phyloP scores from a whole-genome alignment of 1,140 invertebrate genomes.

The Lethrus apterus region DNA sequence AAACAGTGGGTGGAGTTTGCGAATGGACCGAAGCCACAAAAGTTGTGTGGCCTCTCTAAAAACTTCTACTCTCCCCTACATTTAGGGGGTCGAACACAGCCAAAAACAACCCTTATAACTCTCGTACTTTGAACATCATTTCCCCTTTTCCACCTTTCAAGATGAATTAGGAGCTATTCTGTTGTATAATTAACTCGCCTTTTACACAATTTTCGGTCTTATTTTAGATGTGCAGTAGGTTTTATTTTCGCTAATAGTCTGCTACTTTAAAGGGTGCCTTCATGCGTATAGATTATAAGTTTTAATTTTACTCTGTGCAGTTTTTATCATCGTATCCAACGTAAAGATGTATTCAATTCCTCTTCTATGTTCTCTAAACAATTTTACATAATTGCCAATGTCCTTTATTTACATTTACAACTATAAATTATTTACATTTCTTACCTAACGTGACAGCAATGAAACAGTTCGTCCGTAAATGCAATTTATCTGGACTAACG shows the following conservation, averaged over 20 bases:
- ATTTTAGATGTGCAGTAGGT: constrained; percentile 32
- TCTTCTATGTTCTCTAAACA: constrained; percentile 1
- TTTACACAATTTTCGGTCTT: constrained; percentile 38
- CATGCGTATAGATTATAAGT: constrained; percentile 39
- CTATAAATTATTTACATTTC: constrained; percentile 12
- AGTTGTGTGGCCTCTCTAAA: constrained; percentile 39
- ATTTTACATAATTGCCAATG: constrained; percentile 13
- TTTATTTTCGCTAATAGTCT: constrained; percentile 31
- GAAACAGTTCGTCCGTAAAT: neutral
- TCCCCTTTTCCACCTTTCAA: constrained; percentile 25
- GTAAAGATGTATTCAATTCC: constrained; percentile 21
- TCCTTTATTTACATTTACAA: constrained; percentile 15
- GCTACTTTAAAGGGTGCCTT: constrained; percentile 30
- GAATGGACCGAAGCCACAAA: constrained; percentile 37
- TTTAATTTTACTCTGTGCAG: constrained; percentile 28
- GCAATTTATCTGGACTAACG: constrained; percentile 7
- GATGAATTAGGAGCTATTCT: constrained; percentile 31
- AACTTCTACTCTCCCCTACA: constrained; percentile 33
- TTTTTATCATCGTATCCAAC: constrained; percentile 22
- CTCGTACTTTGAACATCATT: constrained; percentile 29
- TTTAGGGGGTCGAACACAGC: constrained; percentile 27
- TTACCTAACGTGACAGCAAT: constrained; percentile 7
- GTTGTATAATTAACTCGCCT: constrained; percentile 38
- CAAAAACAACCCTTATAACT: constrained; percentile 32
- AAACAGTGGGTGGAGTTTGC: constrained; percentile 38